Evolutionary conservation across 1,140 invertebrate genomes (phyloP).

Genomic region (Stenopsyche tienmushanensis): DNA sequence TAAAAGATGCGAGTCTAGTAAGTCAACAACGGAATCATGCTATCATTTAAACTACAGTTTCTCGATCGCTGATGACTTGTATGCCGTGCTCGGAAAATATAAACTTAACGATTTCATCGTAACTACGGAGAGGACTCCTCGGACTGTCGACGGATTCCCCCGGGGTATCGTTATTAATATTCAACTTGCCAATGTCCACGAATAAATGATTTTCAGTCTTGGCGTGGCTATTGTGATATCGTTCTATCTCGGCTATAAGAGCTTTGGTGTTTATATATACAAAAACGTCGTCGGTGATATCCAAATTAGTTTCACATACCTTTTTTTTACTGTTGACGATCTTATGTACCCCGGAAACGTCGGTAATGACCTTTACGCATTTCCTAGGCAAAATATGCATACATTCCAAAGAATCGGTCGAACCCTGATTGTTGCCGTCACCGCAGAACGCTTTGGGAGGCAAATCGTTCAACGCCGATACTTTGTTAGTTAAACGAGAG

Average conservation of each 20-base stretch:
- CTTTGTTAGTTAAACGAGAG: conserved; percentile 38
- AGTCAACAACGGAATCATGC: too few relatives aligned
- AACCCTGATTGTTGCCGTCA: conserved; percentile 44
- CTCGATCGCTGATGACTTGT: conserved; percentile 72
- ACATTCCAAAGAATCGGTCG: conserved; percentile 45
- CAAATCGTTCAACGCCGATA: conserved; percentile 30
- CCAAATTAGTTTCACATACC: conserved; percentile 43
- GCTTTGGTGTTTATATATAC: conserved; percentile 47
- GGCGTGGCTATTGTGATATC: conserved; percentile 6
- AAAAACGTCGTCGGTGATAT: conserved; percentile 40
- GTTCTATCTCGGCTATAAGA: conserved; percentile 17
- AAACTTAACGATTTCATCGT: conserved; percentile 68
- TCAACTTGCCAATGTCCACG: conserved; percentile 30
- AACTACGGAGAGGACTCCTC: conserved; percentile 53
- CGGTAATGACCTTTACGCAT: conserved; percentile 58
- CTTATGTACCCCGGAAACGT: conserved; percentile 50
- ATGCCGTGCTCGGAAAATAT: conserved; percentile 73
- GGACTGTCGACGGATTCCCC: conserved; percentile 39
- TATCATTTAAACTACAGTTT: conserved; percentile 72
- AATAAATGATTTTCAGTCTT: conserved; percentile 36
- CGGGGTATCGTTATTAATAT: conserved; percentile 39
- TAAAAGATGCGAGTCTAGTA: too few relatives aligned
- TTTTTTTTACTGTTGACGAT: conserved; percentile 38
- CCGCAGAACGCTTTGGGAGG: conserved; percentile 41
- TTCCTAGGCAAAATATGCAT: conserved; percentile 52